These are phyloP conservation scores for Orchestes rusci DNA, from an alignment of 2,888 invertebrate genomes.

Conservation along the genomic window DNA sequence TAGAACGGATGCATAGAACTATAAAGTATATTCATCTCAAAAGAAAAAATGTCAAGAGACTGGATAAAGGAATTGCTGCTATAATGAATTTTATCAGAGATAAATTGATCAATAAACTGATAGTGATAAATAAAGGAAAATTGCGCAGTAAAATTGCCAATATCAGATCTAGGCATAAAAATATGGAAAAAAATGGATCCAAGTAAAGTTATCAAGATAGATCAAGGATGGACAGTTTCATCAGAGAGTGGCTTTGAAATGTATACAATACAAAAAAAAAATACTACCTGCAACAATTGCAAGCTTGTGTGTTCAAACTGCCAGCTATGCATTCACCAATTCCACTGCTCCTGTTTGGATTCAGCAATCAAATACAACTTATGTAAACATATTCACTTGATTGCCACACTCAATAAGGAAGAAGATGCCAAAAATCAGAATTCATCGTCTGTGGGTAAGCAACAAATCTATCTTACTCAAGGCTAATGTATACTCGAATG, in stretches of 20 bases:
- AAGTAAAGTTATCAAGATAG: constrained; percentile 3
- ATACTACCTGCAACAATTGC: constrained; percentile 12
- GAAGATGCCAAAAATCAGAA: not conserved
- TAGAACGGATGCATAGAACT: not conserved
- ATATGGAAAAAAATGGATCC: constrained; percentile 9
- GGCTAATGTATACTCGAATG: too few relatives aligned
- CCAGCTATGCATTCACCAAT: constrained; percentile 18
- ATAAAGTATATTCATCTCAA: not conserved
- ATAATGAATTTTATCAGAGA: constrained; percentile 16
- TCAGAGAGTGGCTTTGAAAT: constrained; percentile 13
- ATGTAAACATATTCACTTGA: constrained; percentile 23
- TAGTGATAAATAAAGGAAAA: constrained; percentile 22
- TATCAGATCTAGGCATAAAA: constrained; percentile 11
- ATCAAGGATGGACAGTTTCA: constrained; percentile 15
- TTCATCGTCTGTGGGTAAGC: too few relatives aligned
- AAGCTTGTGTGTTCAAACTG: constrained; percentile 13
- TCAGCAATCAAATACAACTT: constrained; percentile 18
- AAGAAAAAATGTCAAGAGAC: not conserved
- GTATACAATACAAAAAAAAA: constrained; percentile 13
- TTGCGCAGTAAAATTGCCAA: constrained; percentile 13
- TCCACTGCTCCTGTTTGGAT: constrained; percentile 19
- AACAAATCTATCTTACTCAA: too few relatives aligned
- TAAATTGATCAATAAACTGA: constrained; percentile 25
- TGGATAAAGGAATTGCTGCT: not conserved
- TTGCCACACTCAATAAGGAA: constrained; percentile 6